Conservation (phyloP, 2,797 vertebrate species). For the Pseudocheirus occidentalis region DNA sequence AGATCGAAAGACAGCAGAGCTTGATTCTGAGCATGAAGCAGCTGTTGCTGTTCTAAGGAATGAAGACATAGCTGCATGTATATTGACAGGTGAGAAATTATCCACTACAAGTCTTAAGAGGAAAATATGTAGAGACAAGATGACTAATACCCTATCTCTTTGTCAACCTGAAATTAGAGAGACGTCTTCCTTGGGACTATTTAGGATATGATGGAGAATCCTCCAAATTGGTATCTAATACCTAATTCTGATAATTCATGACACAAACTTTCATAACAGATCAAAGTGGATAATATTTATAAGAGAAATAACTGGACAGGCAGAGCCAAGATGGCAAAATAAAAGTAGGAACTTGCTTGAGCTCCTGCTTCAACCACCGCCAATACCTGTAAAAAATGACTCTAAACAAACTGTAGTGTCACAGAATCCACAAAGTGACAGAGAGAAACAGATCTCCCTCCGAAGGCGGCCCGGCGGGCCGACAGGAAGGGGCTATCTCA, state of each 20-base stretch:
- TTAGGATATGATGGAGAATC: not conserved
- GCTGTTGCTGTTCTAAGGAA: not conserved
- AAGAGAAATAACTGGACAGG: not conserved
- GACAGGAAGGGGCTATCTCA: too few relatives aligned
- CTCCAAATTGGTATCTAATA: not conserved
- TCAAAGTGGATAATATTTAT: not conserved
- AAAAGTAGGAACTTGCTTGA: too few relatives aligned
- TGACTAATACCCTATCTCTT: not conserved
- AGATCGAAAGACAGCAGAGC: not conserved
- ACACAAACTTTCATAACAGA: not conserved
- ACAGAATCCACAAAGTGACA: too few relatives aligned
- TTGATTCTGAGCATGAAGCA: not conserved
- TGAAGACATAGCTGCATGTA: not conserved
- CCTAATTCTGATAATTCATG: not conserved
- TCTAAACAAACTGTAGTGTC: too few relatives aligned
- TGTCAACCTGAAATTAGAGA: not conserved
- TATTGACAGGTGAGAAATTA: not conserved
- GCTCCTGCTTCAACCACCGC: too few relatives aligned
- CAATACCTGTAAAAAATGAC: too few relatives aligned
- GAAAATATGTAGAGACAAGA: not conserved
- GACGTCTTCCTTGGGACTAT: not conserved
- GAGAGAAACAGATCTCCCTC: too few relatives aligned
- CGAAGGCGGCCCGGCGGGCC: too few relatives aligned
- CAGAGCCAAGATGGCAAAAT: too few relatives aligned
- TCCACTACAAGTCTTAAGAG: not conserved